These are phyloP conservation scores for Phyllostomus hastatus DNA, from an alignment of 2,113 vertebrate species.

Conservation along the genomic window DNA sequence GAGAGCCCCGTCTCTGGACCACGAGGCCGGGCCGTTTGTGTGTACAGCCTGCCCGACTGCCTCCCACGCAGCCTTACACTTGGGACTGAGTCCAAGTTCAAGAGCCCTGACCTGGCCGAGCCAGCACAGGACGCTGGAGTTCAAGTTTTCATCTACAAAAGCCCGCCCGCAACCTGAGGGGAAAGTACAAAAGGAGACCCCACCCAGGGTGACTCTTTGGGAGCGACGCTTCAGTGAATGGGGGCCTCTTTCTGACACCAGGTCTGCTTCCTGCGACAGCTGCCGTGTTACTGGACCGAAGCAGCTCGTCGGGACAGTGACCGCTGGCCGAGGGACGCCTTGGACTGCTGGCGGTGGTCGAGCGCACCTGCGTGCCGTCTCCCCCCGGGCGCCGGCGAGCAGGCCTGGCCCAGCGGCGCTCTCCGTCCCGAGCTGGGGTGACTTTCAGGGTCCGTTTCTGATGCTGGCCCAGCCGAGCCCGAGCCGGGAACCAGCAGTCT, in stretches of 20 bases:
- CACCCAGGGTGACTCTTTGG: neutral
- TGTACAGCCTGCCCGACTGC: neutral
- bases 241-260: slow-evolving; percentile 18
- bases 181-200: neutral
- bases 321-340: no score
- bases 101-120: neutral
- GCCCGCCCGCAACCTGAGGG: neutral
- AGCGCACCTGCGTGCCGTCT: neutral
- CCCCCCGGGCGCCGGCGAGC: neutral
- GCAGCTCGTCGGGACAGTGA: neutral
- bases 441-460: slow-evolving; percentile 40
- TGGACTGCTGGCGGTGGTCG: neutral
- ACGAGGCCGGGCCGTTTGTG: neutral
- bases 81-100: neutral
- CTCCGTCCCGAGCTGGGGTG: neutral
- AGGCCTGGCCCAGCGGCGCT: neutral
- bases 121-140: neutral
- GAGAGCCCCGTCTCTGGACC: neutral
- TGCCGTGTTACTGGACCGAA: slow-evolving; percentile 2
- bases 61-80: neutral
- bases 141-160: neutral
- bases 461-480: neutral
- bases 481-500: slow-evolving; percentile 15
- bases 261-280: slow-evolving; percentile 30
- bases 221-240: neutral